These are phyloP conservation scores for Pitangus sulphuratus DNA, from an alignment of 2,797 vertebrate species.

Conservation along the genomic window DNA sequence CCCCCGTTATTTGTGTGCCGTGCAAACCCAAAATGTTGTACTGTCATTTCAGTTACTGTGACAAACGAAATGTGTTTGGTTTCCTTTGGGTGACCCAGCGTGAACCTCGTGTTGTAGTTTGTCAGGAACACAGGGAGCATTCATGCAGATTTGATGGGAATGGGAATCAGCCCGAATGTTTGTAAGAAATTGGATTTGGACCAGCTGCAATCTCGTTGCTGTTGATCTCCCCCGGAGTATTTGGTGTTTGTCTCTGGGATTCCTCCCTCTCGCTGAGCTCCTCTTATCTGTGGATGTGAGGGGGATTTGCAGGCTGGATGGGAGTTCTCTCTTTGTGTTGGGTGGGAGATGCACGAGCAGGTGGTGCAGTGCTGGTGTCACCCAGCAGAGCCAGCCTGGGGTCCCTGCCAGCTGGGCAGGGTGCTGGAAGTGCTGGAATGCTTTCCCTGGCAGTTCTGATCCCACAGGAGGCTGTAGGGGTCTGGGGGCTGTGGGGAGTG, in stretches of 20 bases:
- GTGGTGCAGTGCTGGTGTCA: not conserved
- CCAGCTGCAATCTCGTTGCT: conserved; percentile 15
- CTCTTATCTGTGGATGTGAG: not conserved
- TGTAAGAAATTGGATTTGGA: conserved; percentile 17
- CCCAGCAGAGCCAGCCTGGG: not conserved
- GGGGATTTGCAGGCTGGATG: not conserved
- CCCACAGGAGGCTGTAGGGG: not conserved
- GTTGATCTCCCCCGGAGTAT: not conserved
- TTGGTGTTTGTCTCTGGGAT: not conserved
- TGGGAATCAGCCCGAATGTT: not conserved
- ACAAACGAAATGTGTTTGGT: not conserved
- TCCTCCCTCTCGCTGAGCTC: not conserved
- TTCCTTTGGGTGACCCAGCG: not conserved
- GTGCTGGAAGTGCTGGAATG: not conserved
- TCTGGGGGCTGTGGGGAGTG: not conserved
- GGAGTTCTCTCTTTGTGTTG: not conserved
- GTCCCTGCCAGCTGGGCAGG: not conserved
- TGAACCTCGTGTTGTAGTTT: not conserved
- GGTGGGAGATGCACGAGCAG: not conserved
- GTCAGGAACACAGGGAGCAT: not conserved
- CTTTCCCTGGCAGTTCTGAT: not conserved
- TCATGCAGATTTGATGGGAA: not conserved
- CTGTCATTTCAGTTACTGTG: not conserved
- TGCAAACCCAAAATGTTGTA: conserved; percentile 30
- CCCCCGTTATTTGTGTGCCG: not conserved